phyloP scores from a whole-genome alignment of 2,797 vertebrate genomes.

The Sphenopsis melanotis region DNA sequence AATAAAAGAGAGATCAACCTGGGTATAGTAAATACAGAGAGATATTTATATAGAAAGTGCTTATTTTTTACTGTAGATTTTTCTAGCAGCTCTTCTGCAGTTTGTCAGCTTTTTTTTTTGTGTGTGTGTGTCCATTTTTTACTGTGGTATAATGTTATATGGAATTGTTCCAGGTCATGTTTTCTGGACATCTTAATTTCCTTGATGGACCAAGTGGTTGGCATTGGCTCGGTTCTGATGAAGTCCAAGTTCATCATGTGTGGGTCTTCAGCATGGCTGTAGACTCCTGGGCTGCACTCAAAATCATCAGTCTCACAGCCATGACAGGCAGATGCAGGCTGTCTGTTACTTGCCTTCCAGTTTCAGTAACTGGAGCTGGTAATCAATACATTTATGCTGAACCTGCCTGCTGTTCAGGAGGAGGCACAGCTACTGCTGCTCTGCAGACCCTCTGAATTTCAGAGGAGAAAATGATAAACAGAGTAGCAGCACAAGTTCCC shows the following conservation, averaged over 20 bases:
- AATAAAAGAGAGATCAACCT: not conserved
- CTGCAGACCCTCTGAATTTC: not conserved
- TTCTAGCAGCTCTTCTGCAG: constrained; percentile 15
- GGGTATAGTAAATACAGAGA: not conserved
- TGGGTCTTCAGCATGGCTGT: not conserved
- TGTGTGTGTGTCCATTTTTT: not conserved
- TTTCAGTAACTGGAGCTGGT: not conserved
- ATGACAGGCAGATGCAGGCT: not conserved
- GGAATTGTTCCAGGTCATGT: not conserved
- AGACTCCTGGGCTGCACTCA: not conserved
- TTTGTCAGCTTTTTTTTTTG: not conserved
- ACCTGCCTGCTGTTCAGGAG: not conserved
- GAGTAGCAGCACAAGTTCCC: not conserved
- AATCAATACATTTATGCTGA: not conserved
- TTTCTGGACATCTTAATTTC: not conserved
- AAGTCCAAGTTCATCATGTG: not conserved
- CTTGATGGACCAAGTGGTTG: not conserved
- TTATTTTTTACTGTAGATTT: constrained; percentile 52
- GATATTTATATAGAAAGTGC: constrained; percentile 34
- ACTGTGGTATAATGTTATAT: not conserved
- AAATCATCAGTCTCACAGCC: not conserved
- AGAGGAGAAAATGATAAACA: not conserved
- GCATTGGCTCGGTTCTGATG: not conserved
- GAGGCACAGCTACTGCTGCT: not conserved
- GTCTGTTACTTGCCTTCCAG: not conserved